phyloP scores from a whole-genome alignment of 2,113 vertebrate species.

The Cyprinodon brontotheroides region DNA sequence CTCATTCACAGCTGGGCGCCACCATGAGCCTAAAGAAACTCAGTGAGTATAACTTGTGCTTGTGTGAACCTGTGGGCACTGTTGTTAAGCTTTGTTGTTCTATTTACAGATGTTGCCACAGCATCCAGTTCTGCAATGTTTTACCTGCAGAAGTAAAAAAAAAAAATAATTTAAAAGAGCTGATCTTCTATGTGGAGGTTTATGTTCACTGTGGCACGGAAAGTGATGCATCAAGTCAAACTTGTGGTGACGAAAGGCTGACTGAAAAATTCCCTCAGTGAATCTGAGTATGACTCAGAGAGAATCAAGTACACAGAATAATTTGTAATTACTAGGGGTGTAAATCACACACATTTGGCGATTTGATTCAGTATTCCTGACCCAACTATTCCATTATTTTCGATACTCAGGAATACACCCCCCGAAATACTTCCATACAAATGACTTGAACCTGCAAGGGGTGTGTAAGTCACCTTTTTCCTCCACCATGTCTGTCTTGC shows the following conservation, averaged over 20 bases:
- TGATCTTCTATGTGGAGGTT: neutral
- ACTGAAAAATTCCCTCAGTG: neutral
- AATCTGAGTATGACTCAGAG: neutral
- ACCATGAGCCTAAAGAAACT: slow-evolving; percentile 71
- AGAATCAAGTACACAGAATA: neutral
- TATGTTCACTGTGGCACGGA: neutral
- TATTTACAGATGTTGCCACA: neutral
- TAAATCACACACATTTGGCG: too few relatives aligned
- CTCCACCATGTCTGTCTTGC: too few relatives aligned
- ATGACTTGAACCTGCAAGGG: too few relatives aligned
- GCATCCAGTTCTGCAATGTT: neutral
- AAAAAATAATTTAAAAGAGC: neutral
- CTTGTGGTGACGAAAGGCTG: neutral
- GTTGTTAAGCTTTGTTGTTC: neutral
- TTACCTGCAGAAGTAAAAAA: neutral
- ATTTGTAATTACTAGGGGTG: neutral
- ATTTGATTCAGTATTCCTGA: too few relatives aligned
- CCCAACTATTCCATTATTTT: too few relatives aligned
- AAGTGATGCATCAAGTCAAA: neutral
- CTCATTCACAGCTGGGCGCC: slow-evolving; percentile 20
- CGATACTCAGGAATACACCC: too few relatives aligned
- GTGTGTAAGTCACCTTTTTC: too few relatives aligned
- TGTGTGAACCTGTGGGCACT: neutral
- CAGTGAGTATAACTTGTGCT: slow-evolving; percentile 57
- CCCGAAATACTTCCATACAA: too few relatives aligned